Base-by-base conservation (phyloP, 2,797 vertebrate species). In the Schizopygopsis malacanthus region DNA sequence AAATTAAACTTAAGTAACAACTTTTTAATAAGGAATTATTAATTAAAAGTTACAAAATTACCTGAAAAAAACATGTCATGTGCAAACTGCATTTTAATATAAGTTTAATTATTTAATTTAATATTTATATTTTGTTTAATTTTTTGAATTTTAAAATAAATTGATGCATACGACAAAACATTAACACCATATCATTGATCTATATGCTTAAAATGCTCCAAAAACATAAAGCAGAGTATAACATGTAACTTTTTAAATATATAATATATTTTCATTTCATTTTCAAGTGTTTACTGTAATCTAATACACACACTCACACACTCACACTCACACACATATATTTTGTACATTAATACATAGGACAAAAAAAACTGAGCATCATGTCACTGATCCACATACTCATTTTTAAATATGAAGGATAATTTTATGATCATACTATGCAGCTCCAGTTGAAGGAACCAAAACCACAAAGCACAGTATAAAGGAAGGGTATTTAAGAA, bases 391-490 rank as follows among this genome's bases (percentile, higher is more conserved):
- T 20, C 28, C 28, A 54, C 18, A 37, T 22, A 22, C 16, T 75
- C 25, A 0, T 52, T 52, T 52, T 75, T 6, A 37, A 54, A 72
- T 47, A 73, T 9, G 3, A 28, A 73, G 13, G 71, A 41, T 13
- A 2, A 43, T 61, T 2, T 10, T 16, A 18, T 61, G 13, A 79
- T n/a, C 13, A 43, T n/a, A 59, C 16, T 43, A 59, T 13, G 20
- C 52, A 78, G 20, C 37, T 61, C 12, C 6, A 39, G 20, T 6
- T 59, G 12, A 76, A 22, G 39, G 18, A 59, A 15, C 52, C 52
- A n/a, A n/a, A 59, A 59, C 76, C 13, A 71, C 25, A 70, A 75
- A 72, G 59, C 33, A 76, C 39, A 84, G 67, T 11, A 67, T 52
- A 41, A 77, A 77, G 54, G 79, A 65, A 70, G 12, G 15, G n/a